Evolutionary conservation across 2,797 vertebrate species (phyloP).

Genomic region (Bradypodion ventrale): DNA sequence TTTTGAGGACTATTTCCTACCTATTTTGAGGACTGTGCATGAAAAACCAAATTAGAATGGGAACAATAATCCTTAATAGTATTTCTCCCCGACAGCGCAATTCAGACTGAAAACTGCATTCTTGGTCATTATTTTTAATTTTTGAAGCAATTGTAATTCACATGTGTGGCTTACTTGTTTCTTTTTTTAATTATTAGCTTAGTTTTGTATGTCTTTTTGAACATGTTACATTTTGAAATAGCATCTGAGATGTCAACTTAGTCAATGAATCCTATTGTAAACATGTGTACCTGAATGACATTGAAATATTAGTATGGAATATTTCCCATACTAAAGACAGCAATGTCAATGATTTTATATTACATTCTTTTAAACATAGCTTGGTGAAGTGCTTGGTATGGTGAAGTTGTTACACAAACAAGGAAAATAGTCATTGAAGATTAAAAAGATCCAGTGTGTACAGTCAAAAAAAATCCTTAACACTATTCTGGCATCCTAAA

Average conservation of each 20-base stretch:
- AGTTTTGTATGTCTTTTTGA: background rate
- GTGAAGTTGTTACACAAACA: background rate
- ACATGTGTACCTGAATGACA: slow-evolving; percentile 12
- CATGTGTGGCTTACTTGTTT: background rate
- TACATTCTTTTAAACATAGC: background rate
- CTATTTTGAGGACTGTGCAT: slow-evolving; percentile 1
- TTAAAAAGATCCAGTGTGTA: background rate
- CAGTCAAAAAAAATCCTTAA: background rate
- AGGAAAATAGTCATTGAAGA: background rate
- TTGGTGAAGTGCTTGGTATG: background rate
- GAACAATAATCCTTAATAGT: background rate
- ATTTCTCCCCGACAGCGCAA: background rate
- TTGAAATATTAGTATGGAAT: slow-evolving; percentile 1
- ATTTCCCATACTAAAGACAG: slow-evolving; percentile 17
- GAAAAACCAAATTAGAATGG: background rate
- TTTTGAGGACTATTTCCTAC: slow-evolving; percentile 1
- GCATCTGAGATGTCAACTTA: background rate
- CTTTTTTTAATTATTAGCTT: background rate
- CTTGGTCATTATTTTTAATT: background rate
- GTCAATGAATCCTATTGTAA: background rate
- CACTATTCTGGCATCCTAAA: slow-evolving; percentile 26
- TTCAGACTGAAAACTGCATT: background rate
- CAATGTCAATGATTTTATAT: background rate
- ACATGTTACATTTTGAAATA: background rate
- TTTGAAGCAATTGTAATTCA: background rate